Evolutionary conservation across 1,140 invertebrate species (phyloP).

Genomic region (Portunus trituberculatus): DNA sequence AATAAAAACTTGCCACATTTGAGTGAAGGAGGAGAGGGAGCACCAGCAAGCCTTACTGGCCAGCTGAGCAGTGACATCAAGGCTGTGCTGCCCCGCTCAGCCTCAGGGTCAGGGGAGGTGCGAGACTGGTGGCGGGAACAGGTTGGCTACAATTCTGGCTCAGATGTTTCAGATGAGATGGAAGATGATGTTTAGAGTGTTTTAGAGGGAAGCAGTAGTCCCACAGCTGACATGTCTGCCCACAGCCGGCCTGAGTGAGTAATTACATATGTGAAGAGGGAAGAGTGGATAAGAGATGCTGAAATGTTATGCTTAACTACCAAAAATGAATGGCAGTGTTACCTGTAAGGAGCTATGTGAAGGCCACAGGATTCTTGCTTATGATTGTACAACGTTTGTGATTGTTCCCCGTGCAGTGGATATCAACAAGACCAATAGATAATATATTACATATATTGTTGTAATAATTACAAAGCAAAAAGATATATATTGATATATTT

Average conservation of each 20-base stretch:
- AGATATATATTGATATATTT: slow-evolving; percentile 25
- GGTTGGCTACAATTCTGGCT: slow-evolving; percentile 78
- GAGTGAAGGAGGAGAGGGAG: slow-evolving; percentile 80
- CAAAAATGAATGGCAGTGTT: background rate
- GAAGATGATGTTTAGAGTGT: slow-evolving; percentile 23
- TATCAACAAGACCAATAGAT: background rate
- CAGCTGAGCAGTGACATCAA: slow-evolving; percentile 79
- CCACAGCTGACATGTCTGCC: background rate
- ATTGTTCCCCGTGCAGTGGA: background rate
- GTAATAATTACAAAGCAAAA: background rate
- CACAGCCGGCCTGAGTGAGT: too few species aligned
- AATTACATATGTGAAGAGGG: too few species aligned
- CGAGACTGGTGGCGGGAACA: slow-evolving; percentile 79
- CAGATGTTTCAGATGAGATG: slow-evolving; percentile 72
- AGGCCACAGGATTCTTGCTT: background rate
- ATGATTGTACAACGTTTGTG: background rate
- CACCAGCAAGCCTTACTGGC: slow-evolving; percentile 78
- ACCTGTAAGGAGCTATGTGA: background rate
- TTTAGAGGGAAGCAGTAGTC: background rate
- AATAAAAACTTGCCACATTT: slow-evolving; percentile 67
- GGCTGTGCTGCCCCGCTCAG: slow-evolving; percentile 78
- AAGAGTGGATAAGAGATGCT: too few species aligned
- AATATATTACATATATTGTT: background rate
- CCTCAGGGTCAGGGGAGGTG: slow-evolving; percentile 76
- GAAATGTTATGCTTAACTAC: too few species aligned